Conservation (phyloP, 2,113 vertebrate species). For the Speoplatyrhinus poulsoni region DNA sequence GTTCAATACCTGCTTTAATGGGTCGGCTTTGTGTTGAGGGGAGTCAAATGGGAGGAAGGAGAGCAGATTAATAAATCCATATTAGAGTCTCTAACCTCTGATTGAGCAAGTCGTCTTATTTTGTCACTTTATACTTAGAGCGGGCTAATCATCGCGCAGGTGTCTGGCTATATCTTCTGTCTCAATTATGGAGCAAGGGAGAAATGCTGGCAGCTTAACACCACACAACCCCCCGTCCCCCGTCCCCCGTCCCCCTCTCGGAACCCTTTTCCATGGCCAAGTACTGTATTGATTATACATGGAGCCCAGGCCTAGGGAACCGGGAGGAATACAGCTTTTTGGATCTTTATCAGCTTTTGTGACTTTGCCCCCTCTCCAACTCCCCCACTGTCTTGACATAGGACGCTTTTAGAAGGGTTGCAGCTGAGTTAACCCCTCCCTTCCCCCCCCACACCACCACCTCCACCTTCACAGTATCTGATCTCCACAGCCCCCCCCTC, state of each 20-base stretch:
- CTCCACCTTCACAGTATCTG: too few relatives aligned
- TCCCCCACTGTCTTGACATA: constrained; percentile 19
- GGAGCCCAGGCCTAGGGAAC: constrained; percentile 33
- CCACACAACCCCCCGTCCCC: constrained; percentile 32
- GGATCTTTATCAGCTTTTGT: constrained; percentile 30
- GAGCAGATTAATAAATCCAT: constrained; percentile 69
- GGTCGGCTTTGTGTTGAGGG: constrained; percentile 62
- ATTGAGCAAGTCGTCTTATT: constrained; percentile 62
- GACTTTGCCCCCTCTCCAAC: not conserved
- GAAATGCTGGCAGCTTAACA: constrained; percentile 50
- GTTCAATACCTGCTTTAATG: constrained; percentile 73
- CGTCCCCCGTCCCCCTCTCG: constrained; percentile 45
- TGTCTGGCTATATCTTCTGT: constrained; percentile 53
- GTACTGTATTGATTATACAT: constrained; percentile 46
- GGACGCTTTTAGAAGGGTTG: too few relatives aligned
- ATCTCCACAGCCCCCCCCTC: not conserved
- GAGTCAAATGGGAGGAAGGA: constrained; percentile 65
- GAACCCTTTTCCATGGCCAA: constrained; percentile 30
- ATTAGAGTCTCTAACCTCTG: constrained; percentile 65
- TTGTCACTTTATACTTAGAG: constrained; percentile 61
- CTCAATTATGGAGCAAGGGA: constrained; percentile 25
- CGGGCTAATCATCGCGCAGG: constrained; percentile 66
- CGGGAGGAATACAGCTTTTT: constrained; percentile 19
- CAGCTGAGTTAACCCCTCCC: too few relatives aligned
- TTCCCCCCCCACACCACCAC: too few relatives aligned